Conservation (phyloP, 2,888 invertebrate species). For the Hirtodrosophila confusa region DNA sequence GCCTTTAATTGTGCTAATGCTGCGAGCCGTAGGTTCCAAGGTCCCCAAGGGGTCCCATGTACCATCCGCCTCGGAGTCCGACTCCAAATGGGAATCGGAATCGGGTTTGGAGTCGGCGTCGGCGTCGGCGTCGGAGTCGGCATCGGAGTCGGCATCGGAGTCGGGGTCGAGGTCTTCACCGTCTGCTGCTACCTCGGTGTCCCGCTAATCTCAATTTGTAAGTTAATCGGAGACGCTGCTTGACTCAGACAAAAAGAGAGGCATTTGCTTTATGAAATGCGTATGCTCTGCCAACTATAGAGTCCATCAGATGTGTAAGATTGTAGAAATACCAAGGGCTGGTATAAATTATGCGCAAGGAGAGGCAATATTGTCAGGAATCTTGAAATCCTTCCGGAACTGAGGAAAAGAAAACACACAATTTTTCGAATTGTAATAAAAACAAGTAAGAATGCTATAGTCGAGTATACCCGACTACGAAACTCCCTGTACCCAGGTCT, state of each 20-base stretch:
- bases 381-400: too few species aligned
- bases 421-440: too few species aligned
- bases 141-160: slow-evolving; percentile 14
- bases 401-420: too few species aligned
- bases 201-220: slow-evolving; percentile 83
- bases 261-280: slow-evolving; percentile 28
- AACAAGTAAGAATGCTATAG: too few species aligned
- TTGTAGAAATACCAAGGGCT: not conserved
- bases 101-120: slow-evolving; percentile 5
- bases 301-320: slow-evolving; percentile 9
- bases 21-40: slow-evolving; percentile 41
- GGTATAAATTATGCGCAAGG: too few species aligned
- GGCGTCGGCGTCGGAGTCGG: slow-evolving; percentile 2
- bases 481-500: too few species aligned
- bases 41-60: slow-evolving; percentile 56
- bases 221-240: slow-evolving; percentile 78
- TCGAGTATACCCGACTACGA: too few species aligned
- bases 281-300: slow-evolving; percentile 3
- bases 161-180: slow-evolving; percentile 12
- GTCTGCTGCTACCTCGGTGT: slow-evolving; percentile 68
- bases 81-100: slow-evolving; percentile 21
- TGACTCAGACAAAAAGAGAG: slow-evolving; percentile 56
- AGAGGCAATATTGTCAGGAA: too few species aligned
- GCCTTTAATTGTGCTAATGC: slow-evolving; percentile 80
- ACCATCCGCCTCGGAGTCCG: slow-evolving; percentile 49